These are phyloP conservation scores for Drosophila phalerata DNA, from an alignment of 2,888 invertebrate genomes.

Conservation along the genomic window DNA sequence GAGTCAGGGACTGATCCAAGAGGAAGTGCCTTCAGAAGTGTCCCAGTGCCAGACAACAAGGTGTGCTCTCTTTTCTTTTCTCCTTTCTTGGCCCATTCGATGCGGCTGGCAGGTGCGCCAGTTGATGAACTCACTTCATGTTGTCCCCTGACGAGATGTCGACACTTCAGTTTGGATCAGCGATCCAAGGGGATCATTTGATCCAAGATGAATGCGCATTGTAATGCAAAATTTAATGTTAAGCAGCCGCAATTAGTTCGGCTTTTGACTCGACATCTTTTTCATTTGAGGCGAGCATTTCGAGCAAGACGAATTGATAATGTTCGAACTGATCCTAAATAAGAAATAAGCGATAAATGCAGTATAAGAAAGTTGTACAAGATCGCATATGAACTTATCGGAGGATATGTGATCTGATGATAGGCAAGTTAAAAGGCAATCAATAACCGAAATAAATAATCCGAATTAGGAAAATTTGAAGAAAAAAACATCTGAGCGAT, in stretches of 20 bases:
- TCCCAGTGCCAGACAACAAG: constrained; percentile 63
- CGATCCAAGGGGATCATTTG: constrained; percentile 48
- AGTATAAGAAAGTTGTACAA: neutral
- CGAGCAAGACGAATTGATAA: constrained; percentile 20
- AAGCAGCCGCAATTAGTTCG: constrained; percentile 53
- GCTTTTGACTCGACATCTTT: constrained; percentile 36
- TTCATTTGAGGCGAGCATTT: constrained; percentile 25
- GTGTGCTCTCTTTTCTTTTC: constrained; percentile 52
- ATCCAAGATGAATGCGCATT: constrained; percentile 67
- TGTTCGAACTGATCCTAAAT: constrained; percentile 6
- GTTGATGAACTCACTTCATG: constrained; percentile 40
- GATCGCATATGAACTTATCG: neutral
- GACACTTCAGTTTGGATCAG: constrained; percentile 35
- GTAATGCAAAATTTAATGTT: constrained; percentile 66
- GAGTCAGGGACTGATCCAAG: constrained; percentile 27
- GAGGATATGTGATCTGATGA: neutral
- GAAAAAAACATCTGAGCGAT: no score
- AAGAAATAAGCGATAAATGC: neutral
- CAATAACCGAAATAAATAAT: neutral
- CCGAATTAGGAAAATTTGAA: neutral
- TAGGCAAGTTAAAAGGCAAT: neutral
- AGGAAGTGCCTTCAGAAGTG: constrained; percentile 53
- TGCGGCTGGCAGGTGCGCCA: constrained; percentile 70
- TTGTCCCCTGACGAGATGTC: constrained; percentile 26
- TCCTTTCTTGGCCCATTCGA: constrained; percentile 50